phyloP scores from a whole-genome alignment of 2,888 invertebrate genomes.

The Zelleria hepariella region DNA sequence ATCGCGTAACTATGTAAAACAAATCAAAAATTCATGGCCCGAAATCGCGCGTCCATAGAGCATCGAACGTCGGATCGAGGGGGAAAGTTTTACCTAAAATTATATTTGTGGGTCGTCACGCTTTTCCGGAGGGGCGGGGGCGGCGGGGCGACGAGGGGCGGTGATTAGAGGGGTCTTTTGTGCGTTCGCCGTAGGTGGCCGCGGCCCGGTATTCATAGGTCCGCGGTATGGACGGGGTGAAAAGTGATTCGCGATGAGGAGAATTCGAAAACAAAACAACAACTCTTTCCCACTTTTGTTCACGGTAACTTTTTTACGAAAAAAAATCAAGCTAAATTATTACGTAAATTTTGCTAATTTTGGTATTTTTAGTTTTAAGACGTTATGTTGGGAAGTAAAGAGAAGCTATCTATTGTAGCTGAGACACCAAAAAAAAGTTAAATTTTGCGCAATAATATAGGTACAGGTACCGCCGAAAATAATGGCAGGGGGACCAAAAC shows the following conservation, averaged over 20 bases:
- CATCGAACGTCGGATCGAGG: constrained; percentile 14
- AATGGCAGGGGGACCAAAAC: too few relatives aligned
- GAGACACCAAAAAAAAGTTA: too few relatives aligned
- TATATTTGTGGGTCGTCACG: constrained; percentile 73
- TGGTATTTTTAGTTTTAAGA: too few relatives aligned
- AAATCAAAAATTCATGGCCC: background rate
- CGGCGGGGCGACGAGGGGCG: constrained; percentile 30
- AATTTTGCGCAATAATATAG: too few relatives aligned
- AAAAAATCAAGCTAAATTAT: too few relatives aligned
- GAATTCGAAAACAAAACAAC: too few relatives aligned
- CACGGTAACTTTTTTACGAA: too few relatives aligned
- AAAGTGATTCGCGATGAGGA: background rate
- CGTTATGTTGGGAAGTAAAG: too few relatives aligned
- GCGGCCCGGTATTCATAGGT: constrained; percentile 44
- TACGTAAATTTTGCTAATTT: too few relatives aligned
- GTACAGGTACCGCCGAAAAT: too few relatives aligned
- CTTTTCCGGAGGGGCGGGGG: constrained; percentile 46
- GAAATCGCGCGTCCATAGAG: background rate
- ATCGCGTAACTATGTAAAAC: background rate
- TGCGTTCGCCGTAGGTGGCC: constrained; percentile 49
- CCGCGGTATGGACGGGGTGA: background rate
- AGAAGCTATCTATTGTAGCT: too few relatives aligned
- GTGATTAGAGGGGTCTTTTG: constrained; percentile 64
- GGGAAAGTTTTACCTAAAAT: constrained; percentile 69
- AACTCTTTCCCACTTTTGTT: too few relatives aligned